Evolutionary conservation across 1,140 invertebrate genomes (phyloP).

Genomic region (Lepidurus apus): DNA sequence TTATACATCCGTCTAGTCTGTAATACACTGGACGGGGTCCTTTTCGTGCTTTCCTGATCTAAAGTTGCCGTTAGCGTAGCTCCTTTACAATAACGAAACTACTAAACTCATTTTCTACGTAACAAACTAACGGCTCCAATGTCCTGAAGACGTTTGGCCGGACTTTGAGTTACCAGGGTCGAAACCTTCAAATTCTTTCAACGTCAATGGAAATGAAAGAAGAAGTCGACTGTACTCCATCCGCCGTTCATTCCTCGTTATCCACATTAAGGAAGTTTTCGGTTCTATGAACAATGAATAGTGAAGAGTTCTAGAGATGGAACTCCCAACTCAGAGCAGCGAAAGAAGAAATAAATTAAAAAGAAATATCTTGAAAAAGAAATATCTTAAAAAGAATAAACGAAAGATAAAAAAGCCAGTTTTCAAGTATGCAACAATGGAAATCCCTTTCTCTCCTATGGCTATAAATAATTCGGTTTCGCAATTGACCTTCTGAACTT

Average conservation of each 20-base stretch:
- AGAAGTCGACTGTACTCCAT: background rate
- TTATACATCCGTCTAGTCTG: no score
- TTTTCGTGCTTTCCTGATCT: no score
- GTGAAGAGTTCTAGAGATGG: background rate
- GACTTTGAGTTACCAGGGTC: background rate
- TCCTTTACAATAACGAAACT: background rate
- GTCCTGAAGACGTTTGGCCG: background rate
- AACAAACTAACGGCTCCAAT: background rate
- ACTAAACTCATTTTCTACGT: background rate
- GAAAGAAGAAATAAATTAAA: background rate
- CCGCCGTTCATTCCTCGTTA: background rate
- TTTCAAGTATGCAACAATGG: background rate
- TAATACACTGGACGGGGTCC: no score
- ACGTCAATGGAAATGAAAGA: background rate
- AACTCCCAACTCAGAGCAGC: background rate
- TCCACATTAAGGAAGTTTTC: background rate
- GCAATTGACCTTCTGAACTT: background rate
- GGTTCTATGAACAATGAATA: background rate
- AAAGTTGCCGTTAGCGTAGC: no score
- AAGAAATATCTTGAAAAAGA: background rate
- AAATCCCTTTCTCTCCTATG: background rate
- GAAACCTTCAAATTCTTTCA: background rate
- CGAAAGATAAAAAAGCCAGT: background rate
- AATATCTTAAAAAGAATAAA: background rate
- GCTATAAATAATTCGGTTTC: constrained; percentile 8